phyloP scores from a whole-genome alignment of 2,113 vertebrate species.

The Myotis yumanensis region DNA sequence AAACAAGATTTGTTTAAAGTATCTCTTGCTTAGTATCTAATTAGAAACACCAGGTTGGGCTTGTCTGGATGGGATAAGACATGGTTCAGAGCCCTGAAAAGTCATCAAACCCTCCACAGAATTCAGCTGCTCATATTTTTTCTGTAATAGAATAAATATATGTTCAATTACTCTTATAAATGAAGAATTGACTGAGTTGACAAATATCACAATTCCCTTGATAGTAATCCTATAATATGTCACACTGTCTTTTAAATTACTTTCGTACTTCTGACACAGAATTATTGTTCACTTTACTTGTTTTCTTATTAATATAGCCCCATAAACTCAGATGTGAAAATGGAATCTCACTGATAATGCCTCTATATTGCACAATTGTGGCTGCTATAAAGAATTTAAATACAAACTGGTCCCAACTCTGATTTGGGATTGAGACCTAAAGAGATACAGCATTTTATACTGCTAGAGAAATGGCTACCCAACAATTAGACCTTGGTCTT shows the following conservation, averaged over 20 bases:
- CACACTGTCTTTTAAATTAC: constrained; percentile 2
- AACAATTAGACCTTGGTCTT: background rate
- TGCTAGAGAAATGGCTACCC: background rate
- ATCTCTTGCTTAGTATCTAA: background rate
- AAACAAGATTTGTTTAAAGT: background rate
- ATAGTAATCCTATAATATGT: background rate
- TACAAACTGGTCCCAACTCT: background rate
- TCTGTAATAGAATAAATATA: background rate
- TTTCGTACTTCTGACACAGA: background rate
- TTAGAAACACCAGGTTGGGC: background rate
- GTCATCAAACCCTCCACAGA: background rate
- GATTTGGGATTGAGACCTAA: background rate
- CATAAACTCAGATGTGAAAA: background rate
- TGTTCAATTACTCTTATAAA: constrained; percentile 20
- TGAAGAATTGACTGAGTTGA: background rate
- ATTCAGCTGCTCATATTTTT: background rate
- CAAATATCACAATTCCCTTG: background rate
- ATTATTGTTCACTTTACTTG: background rate
- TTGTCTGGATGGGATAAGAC: background rate
- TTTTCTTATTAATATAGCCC: background rate
- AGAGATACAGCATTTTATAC: background rate
- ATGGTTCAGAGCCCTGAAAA: background rate
- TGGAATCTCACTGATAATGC: background rate
- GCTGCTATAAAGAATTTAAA: background rate
- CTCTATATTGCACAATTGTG: background rate